These are phyloP conservation scores for Cepphus grylle DNA, from an alignment of 2,113 vertebrate species.

Conservation along the genomic window DNA sequence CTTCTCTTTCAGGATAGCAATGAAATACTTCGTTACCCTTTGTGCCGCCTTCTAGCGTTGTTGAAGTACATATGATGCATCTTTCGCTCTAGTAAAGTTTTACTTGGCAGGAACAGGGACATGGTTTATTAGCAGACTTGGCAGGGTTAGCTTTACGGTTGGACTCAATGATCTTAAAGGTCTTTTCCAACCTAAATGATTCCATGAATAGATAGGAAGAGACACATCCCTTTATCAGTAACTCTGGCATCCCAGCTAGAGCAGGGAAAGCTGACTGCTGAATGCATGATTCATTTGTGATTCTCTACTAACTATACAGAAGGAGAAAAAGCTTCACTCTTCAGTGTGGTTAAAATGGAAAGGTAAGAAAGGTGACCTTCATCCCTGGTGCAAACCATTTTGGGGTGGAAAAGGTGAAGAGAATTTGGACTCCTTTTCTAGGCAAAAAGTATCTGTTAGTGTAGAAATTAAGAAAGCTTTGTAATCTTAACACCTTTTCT, in stretches of 20 bases:
- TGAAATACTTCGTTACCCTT: not conserved
- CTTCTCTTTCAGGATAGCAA: not conserved
- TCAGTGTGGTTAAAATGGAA: not conserved
- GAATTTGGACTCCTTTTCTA: not conserved
- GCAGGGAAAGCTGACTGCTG: not conserved
- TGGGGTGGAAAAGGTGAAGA: not conserved
- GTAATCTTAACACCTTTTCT: not conserved
- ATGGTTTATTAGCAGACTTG: not conserved
- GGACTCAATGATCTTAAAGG: not conserved
- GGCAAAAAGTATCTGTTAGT: not conserved
- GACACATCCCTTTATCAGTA: not conserved
- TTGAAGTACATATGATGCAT: not conserved
- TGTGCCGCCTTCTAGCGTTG: not conserved
- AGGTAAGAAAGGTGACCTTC: not conserved
- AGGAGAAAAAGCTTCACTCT: not conserved
- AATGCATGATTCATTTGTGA: not conserved
- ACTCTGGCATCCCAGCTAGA: not conserved
- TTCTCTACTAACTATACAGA: not conserved
- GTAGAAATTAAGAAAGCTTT: not conserved
- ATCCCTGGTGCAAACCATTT: not conserved
- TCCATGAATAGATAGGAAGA: not conserved
- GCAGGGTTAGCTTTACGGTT: not conserved
- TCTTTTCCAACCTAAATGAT: not conserved
- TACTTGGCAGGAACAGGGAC: not conserved
- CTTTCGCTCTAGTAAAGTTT: not conserved